Evolutionary conservation across 2,888 invertebrate genomes (phyloP), one percentile per base, ranked within the genome.

Genomic region (Argyresthia goedartella): DNA sequence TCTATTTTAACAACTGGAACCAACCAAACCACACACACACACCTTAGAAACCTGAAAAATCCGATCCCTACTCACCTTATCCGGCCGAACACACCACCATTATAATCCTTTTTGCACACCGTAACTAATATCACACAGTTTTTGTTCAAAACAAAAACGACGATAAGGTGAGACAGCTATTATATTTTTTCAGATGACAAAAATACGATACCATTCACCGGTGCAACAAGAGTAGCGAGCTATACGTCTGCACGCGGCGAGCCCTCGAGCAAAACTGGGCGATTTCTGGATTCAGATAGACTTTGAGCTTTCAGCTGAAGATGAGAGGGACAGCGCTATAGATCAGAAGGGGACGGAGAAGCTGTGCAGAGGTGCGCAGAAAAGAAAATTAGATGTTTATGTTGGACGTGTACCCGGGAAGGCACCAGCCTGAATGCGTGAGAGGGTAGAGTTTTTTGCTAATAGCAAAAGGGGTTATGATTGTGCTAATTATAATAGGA

Each of bases 321-420:
- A 47, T 55, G 70, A 75, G 60, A 60, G 58, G 56, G 75, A 77
- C 50, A 48, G 62, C 35, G 45, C 52, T 60, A 64, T 64, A 41
- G 45, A 71, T 50, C 57, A 13, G 70, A 81, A 52, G 46, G 69
- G 55, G 79, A 81, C 56, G 53, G 58, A 59, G 55, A 65, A 65
- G 72, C 1, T 25, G 75, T 77, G 80, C 80, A 78, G 81, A 85
- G 85, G 81, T 84, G 84, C 82, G 85, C 82, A 81, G 74, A 35
- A n/a, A 25, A 25, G 76, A 80, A 81, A 81, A 82, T 81, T 81
- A 77, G 80, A 82, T 82, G 86, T 84, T 82, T 84, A 81, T 85
- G 79, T 77, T 76, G 78, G 16, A 49, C 34, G 45, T 45, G 45
- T 45, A 33, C 43, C 11, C 9, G 50, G 25, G 25, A 25, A 4